Conservation (phyloP, 2,797 vertebrate species). For the Limosa lapponica region DNA sequence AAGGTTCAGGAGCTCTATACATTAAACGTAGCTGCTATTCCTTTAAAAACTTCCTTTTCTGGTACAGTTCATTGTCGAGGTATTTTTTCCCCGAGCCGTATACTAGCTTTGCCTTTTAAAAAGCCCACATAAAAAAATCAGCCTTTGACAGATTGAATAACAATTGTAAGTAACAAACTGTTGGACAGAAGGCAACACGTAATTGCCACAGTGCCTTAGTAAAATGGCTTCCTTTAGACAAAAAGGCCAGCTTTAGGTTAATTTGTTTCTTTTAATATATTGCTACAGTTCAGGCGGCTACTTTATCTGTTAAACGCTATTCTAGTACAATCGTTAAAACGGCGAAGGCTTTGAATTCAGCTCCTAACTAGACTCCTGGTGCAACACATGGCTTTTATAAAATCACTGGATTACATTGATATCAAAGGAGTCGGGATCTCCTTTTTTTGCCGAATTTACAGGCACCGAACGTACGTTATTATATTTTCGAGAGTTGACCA, state of each 20-base stretch:
- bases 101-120: constrained; percentile 53
- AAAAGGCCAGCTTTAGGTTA: constrained; percentile 81
- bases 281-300: constrained; percentile 75
- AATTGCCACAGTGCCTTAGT: constrained; percentile 74
- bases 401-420: constrained; percentile 79
- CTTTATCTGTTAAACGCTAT: constrained; percentile 76
- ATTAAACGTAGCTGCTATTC: not conserved
- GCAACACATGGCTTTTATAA: constrained; percentile 85
- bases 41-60: constrained; percentile 62
- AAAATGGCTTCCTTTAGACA: constrained; percentile 81
- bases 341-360: constrained; percentile 79
- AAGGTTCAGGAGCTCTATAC: constrained; percentile 47
- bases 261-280: constrained; percentile 83
- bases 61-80: constrained; percentile 43
- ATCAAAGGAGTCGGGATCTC: constrained; percentile 78
- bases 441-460: constrained; percentile 78
- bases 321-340: constrained; percentile 77
- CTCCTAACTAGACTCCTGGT: constrained; percentile 73
- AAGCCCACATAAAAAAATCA: constrained; percentile 55
- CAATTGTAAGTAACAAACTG: constrained; percentile 75
- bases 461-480: constrained; percentile 73
- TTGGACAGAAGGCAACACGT: constrained; percentile 73
- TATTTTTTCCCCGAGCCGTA: constrained; percentile 7
- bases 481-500: constrained; percentile 75
- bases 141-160: constrained; percentile 79